A percentile compares a stretch with the other conserved stretches of the same genome.
Conservation (phyloP, 2,797 vertebrate species). For the Amniataba percoides region DNA sequence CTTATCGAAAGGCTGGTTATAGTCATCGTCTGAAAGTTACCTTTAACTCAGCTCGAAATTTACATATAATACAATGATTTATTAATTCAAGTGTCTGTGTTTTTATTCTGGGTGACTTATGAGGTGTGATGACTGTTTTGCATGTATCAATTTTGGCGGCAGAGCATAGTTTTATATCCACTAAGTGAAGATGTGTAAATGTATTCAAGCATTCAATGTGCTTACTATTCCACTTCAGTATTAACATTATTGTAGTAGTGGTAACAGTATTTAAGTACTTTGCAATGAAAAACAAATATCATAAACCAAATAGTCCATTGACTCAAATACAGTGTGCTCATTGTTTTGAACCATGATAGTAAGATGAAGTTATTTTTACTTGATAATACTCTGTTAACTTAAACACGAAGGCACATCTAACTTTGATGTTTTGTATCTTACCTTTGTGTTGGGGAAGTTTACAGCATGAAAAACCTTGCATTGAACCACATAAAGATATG, state of each 20-base stretch:
- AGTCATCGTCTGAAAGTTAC: no score
- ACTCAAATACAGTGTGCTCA: neutral
- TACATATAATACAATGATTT: neutral
- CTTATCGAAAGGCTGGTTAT: no score
- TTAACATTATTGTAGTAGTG: neutral
- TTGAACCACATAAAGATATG: neutral
- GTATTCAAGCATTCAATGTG: neutral
- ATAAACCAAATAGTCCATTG: neutral
- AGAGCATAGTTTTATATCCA: neutral
- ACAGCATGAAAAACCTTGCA: neutral
- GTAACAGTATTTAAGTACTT: neutral
- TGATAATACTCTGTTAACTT: neutral
- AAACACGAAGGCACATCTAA: neutral
- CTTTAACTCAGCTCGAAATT: neutral
- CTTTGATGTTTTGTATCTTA: neutral
- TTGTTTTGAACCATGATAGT: neutral
- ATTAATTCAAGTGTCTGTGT: neutral
- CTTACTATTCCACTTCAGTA: neutral
- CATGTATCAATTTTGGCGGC: neutral
- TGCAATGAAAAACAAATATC: neutral
- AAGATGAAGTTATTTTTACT: conserved; percentile 2
- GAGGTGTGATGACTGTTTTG: neutral
- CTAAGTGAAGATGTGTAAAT: neutral
- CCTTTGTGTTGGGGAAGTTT: neutral
- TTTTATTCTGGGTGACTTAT: neutral